These are phyloP conservation scores for Leptura quadrifasciata DNA, from an alignment of 2,888 invertebrate species.

Conservation along the genomic window DNA sequence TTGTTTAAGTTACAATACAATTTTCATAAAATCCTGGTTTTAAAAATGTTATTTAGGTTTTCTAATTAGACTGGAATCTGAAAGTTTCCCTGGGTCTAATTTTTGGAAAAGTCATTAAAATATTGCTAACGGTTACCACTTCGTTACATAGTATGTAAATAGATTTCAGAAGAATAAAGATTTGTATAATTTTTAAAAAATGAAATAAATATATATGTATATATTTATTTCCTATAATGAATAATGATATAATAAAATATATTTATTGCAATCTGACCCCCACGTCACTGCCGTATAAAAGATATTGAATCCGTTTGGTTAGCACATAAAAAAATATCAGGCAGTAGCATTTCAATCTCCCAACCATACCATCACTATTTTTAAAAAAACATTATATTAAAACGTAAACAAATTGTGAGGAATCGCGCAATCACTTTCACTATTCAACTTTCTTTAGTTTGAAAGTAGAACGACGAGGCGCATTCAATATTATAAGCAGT, in stretches of 20 bases:
- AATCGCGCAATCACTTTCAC: slow-evolving; percentile 59
- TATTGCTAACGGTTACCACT: too few species aligned
- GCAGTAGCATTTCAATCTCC: slow-evolving; percentile 28
- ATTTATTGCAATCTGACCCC: background rate
- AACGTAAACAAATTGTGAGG: slow-evolving; percentile 55
- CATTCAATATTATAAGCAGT: slow-evolving; percentile 11
- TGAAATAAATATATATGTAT: too few species aligned
- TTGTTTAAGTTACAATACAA: too few species aligned
- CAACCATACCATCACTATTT: slow-evolving; percentile 1
- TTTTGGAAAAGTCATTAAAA: too few species aligned
- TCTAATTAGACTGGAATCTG: too few species aligned
- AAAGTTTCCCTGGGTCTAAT: too few species aligned
- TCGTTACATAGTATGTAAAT: too few species aligned
- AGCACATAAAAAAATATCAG: slow-evolving; percentile 29
- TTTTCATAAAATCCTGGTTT: too few species aligned
- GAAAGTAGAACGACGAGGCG: slow-evolving; percentile 60
- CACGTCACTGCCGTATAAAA: slow-evolving; percentile 14
- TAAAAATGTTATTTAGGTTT: too few species aligned
- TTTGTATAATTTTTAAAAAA: too few species aligned
- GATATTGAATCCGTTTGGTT: slow-evolving; percentile 18
- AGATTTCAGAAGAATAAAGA: too few species aligned
- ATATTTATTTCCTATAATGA: too few species aligned
- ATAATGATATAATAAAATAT: background rate
- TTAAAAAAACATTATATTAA: slow-evolving; percentile 36
- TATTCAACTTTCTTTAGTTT: slow-evolving; percentile 61